Evolutionary conservation across 2,113 vertebrate species (phyloP), one percentile per base, ranked within the genome.

Genomic region (Synchiropus splendidus): DNA sequence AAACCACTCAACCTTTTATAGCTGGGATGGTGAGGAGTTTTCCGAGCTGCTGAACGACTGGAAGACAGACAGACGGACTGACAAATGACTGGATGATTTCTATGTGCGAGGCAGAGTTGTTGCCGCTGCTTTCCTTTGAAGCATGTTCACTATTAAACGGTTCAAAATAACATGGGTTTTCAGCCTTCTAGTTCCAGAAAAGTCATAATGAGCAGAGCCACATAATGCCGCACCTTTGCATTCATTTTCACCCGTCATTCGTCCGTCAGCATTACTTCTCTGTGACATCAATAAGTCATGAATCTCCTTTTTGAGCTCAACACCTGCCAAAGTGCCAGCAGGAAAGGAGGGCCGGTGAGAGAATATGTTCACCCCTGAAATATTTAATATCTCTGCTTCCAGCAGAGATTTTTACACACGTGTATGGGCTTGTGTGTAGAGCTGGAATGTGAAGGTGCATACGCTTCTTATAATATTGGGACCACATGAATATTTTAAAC

Each of bases 321-420:
- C 38, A 18, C 49, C 36, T 54, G 44, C 17, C 47, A 27, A 21
- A 36, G 16, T 1, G 10, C 17, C 12, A 12, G 43, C 61, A 58
- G 40, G 40, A 44, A 43, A 48, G 54, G 56, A 4, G 31, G 51
- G 56, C 17, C 49, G 44, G 36, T 53, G 47, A 48, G 37, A 64
- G 41, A 67, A 51, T 38, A 18, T 43, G 46, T 45, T 35, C 61
- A 39, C 16, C 12, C 16, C 18, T 78, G 42, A 67, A 78, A 72
- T 67, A 75, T 78, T 78, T 10, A 77, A 55, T 32, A 62, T 13
- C 31, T 9, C 44, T 1, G 12, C 59, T 45, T 61, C 60, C 65
- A 60, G 43, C 65, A 72, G 68, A 63, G 74, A 60, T 61, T 58
- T 18, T 12, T 27, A 15, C 43, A 36, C 41, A 36, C 44, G 41